phyloP scores from a whole-genome alignment of 2,797 vertebrate genomes.

The Sebastes minor region DNA sequence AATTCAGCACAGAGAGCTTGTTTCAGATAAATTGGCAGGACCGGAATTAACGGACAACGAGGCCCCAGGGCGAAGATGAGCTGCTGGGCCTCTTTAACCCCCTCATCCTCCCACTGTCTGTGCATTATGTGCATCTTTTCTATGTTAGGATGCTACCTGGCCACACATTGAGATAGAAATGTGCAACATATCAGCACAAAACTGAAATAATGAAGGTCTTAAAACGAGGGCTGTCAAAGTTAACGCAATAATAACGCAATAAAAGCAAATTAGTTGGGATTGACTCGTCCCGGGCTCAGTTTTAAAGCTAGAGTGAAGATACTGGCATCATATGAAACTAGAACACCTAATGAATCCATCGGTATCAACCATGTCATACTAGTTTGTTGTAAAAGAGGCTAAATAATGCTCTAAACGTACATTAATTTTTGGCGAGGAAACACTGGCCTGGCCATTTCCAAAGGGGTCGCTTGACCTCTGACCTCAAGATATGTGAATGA shows the following conservation, averaged over 20 bases:
- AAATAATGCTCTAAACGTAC: no score
- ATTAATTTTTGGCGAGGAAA: no score
- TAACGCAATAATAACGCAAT: no score
- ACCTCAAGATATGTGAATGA: rapidly evolving
- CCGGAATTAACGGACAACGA: neutral
- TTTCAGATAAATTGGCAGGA: neutral
- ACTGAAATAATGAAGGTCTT: neutral
- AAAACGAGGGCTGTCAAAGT: neutral
- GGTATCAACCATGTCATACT: no score
- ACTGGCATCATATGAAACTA: no score
- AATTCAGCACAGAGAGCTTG: neutral
- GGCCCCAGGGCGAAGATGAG: neutral
- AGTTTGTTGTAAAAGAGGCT: no score
- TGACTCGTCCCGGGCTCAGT: no score
- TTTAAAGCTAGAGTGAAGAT: no score
- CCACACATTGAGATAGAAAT: neutral
- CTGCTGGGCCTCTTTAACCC: neutral
- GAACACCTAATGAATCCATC: no score
- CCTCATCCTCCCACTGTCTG: neutral
- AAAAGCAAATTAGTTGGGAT: no score
- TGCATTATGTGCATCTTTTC: neutral
- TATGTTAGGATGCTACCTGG: neutral
- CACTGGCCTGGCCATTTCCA: rapidly evolving
- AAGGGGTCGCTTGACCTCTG: no score
- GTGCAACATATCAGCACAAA: neutral